Evolutionary conservation across 1,140 invertebrate species (phyloP), one percentile per base, ranked within the genome.

Genomic region (Drosophila lacteicornis): DNA sequence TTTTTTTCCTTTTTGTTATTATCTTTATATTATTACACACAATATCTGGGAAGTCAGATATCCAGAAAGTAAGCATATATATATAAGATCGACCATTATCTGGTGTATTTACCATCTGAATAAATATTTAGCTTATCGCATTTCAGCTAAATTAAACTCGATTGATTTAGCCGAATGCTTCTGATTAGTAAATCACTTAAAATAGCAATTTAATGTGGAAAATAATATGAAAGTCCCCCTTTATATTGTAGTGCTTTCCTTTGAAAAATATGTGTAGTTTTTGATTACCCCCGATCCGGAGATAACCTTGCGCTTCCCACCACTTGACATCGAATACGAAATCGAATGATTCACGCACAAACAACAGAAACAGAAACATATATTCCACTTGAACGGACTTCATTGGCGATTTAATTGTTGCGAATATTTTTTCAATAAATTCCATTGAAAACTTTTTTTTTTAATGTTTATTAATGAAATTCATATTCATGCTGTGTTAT

Each of bases 401-500:
- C 81, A 71, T 68, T 73, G 51, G 53, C 53, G 25, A 70, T 85
- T 81, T 81, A 81, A 85, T 81, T 85, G 51, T 69, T 58, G 45
- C 59, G 42, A 42, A 66, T 58, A 79, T 43, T 61, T 43, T 58
- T 45, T 43, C 40, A 63, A 63, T 70, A 58, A 60, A 60, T 85
- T 75, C 47, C 67, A 71, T 85, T 78, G 66, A 66, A 40, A 62
- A 68, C 62, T 13, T 79, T 60, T 79, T 73, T 46, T 22, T 69
- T 77, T 46, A 66, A 63, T 49, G 75, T 73, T 71, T 79, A 78
- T 79, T 82, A 82, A 80, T 69, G 49, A 80, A 80, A 82, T 87
- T 73, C 66, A 67, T 36, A 70, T 27, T 46, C 49, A 46, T 30
- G 65, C 22, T 38, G 17, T 40, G 43, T n/a, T 66, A 61, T 67